These are phyloP conservation scores for Neotoxoptera formosana DNA, from an alignment of 1,140 invertebrate genomes.

Conservation along the genomic window DNA sequence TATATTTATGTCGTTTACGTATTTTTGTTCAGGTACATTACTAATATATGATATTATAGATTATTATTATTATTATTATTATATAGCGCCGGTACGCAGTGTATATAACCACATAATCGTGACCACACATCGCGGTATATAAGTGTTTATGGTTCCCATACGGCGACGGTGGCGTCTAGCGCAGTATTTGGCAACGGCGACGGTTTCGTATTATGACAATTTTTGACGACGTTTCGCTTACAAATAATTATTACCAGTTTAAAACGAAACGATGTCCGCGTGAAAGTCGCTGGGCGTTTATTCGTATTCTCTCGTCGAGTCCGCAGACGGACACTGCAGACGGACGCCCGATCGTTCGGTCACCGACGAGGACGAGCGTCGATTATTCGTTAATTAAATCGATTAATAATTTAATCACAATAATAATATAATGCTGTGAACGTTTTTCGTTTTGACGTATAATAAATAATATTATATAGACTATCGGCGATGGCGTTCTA, in stretches of 20 bases:
- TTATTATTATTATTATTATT: too few species aligned
- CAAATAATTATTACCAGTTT: slow-evolving; percentile 34
- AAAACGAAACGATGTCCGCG: neutral
- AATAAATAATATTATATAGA: neutral
- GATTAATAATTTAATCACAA: too few species aligned
- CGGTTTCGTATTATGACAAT: neutral
- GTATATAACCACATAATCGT: neutral
- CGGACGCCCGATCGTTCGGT: neutral
- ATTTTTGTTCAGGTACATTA: too few species aligned
- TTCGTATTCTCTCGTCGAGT: neutral
- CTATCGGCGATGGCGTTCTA: neutral
- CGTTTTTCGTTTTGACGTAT: neutral
- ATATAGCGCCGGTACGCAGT: neutral
- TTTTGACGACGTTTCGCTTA: slow-evolving; percentile 25
- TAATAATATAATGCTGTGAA: neutral
- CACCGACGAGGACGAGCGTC: neutral
- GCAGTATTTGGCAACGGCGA: neutral
- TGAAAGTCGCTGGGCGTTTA: neutral
- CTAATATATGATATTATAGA: too few species aligned
- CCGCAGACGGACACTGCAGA: too few species aligned
- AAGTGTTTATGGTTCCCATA: neutral
- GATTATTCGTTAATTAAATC: neutral
- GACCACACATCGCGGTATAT: neutral
- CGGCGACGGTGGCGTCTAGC: too few species aligned
- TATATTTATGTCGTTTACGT: too few species aligned